Evolutionary conservation across 2,888 invertebrate species (phyloP).

Genomic region (Rhagophthalmus giganteus): DNA sequence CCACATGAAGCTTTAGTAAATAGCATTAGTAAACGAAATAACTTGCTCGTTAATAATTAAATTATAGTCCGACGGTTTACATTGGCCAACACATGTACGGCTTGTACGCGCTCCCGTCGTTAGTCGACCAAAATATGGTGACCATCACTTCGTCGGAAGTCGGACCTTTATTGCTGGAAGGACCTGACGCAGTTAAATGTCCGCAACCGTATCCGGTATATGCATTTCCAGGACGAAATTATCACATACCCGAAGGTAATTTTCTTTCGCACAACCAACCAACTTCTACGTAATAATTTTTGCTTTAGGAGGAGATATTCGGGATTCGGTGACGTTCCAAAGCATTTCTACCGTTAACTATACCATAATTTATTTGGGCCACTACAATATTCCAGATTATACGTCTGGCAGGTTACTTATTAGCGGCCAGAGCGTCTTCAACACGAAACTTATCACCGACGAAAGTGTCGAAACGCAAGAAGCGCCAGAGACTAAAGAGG

Average conservation of each 20-base stretch:
- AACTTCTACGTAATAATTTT: neutral
- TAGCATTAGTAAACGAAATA: neutral
- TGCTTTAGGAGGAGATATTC: slow-evolving; percentile 18
- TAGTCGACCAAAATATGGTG: slow-evolving; percentile 88
- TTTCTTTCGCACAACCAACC: neutral
- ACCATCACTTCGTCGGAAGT: slow-evolving; percentile 76
- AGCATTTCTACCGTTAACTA: slow-evolving; percentile 43
- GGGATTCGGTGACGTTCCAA: slow-evolving; percentile 45
- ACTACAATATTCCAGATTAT: slow-evolving; percentile 72
- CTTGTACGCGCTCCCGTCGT: slow-evolving; percentile 87
- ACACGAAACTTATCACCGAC: slow-evolving; percentile 46
- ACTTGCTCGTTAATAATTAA: slow-evolving; percentile 2
- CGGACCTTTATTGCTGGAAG: slow-evolving; percentile 72
- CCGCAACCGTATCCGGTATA: slow-evolving; percentile 37
- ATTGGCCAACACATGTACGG: slow-evolving; percentile 88
- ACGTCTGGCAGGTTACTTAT: slow-evolving; percentile 52
- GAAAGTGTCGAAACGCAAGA: slow-evolving; percentile 41
- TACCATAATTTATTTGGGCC: slow-evolving; percentile 60
- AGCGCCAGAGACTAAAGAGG: neutral
- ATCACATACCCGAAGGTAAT: slow-evolving; percentile 42
- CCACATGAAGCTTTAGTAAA: slow-evolving; percentile 60
- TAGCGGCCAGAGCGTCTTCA: slow-evolving; percentile 42
- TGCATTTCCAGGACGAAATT: slow-evolving; percentile 48
- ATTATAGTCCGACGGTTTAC: slow-evolving; percentile 82
- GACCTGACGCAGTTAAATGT: slow-evolving; percentile 59